Conservation (phyloP, 2,113 vertebrate species). For the Vombatus ursinus region DNA sequence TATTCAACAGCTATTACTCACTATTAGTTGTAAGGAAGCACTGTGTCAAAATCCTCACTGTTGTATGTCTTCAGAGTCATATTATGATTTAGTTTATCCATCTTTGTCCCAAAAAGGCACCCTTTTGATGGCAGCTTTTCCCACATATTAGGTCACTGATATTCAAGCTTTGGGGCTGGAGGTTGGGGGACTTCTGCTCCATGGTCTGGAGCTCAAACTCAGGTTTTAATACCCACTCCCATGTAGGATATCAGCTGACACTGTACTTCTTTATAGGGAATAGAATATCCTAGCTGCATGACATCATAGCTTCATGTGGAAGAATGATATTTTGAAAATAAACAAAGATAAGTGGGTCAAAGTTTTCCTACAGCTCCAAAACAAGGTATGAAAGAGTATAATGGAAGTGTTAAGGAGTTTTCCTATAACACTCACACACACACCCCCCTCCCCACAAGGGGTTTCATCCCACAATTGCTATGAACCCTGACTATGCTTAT, state of each 20-base stretch:
- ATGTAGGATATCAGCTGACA: neutral
- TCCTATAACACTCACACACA: neutral
- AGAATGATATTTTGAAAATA: neutral
- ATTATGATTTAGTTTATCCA: neutral
- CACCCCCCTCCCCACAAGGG: too few species aligned
- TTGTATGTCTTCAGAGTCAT: neutral
- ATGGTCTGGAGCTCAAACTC: neutral
- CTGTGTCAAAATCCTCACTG: slow-evolving; percentile 1
- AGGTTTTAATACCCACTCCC: neutral
- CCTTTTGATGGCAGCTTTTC: neutral
- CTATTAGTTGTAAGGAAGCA: neutral
- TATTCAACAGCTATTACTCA: slow-evolving; percentile 30
- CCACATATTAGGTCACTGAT: neutral
- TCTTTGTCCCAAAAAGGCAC: neutral
- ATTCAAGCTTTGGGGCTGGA: neutral
- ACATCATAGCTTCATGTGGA: neutral
- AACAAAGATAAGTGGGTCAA: neutral
- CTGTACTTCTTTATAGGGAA: neutral
- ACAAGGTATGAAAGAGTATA: neutral
- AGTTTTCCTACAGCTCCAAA: neutral
- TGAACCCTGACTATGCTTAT: neutral
- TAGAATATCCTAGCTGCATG: neutral
- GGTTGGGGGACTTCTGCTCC: neutral
- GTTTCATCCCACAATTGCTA: neutral
- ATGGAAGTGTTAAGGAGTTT: neutral